Conservation (phyloP, 2,113 vertebrate genomes). For the Scopus umbretta region DNA sequence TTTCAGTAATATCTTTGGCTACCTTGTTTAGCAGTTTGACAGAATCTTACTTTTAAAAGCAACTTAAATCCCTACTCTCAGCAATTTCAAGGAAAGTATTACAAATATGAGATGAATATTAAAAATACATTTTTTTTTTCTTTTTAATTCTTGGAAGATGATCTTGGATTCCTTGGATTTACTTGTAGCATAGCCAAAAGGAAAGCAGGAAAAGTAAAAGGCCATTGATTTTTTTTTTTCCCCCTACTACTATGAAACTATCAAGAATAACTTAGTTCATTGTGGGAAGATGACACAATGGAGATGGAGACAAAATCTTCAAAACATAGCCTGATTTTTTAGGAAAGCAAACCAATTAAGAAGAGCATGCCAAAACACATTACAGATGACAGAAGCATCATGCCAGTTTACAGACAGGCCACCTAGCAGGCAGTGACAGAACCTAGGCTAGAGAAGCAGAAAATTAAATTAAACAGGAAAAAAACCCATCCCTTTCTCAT, state of each 20-base stretch:
- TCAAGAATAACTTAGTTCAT: not conserved
- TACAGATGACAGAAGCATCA: not conserved
- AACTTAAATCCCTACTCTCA: not conserved
- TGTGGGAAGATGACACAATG: not conserved
- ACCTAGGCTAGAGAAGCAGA: not conserved
- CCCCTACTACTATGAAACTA: not conserved
- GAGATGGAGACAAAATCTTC: not conserved
- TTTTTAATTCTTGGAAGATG: not conserved
- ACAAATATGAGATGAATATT: not conserved
- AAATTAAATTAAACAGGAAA: not conserved
- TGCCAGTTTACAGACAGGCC: not conserved
- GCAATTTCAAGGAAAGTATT: not conserved
- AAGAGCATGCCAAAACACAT: not conserved
- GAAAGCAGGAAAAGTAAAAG: not conserved
- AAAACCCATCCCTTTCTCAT: not conserved
- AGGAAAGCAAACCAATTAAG: not conserved
- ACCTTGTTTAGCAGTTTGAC: not conserved
- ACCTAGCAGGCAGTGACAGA: not conserved
- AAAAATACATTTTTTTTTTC: not conserved
- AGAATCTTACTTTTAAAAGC: not conserved
- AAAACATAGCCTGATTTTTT: not conserved
- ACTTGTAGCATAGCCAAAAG: not conserved
- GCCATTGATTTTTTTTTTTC: not conserved
- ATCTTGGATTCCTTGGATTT: not conserved
- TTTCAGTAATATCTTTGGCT: not conserved